Conservation (phyloP, 2,797 vertebrate species). For the Tympanoctomys barrerae region DNA sequence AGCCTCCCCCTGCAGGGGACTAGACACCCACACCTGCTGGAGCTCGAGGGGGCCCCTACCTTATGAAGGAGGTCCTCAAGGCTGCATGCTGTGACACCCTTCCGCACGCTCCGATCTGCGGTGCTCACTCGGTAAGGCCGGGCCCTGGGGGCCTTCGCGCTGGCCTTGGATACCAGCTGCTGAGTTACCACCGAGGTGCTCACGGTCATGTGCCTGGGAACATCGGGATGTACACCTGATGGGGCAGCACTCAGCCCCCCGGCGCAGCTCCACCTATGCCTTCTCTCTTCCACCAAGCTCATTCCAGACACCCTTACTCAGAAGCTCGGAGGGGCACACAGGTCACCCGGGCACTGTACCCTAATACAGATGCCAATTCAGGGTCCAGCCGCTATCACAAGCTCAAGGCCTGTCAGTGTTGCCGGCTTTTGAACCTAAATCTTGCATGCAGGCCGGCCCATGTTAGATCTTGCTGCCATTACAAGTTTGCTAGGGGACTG, state of each 20-base stretch:
- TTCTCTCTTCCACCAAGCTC: not conserved
- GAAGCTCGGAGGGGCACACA: not conserved
- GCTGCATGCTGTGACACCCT: slow-evolving; percentile 92
- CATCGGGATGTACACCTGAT: not conserved
- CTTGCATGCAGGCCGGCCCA: not conserved
- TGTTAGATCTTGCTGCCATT: not conserved
- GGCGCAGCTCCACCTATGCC: not conserved
- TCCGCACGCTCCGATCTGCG: slow-evolving; percentile 90
- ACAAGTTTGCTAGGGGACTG: not conserved
- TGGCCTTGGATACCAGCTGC: slow-evolving; percentile 47
- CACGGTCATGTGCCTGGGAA: slow-evolving; percentile 59
- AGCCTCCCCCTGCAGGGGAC: not conserved
- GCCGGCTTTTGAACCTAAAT: not conserved
- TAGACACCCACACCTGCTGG: not conserved
- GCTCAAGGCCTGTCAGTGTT: not conserved
- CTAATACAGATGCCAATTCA: not conserved
- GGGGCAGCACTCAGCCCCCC: not conserved
- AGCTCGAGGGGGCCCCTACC: slow-evolving; percentile 85
- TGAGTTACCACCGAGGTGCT: slow-evolving; percentile 73
- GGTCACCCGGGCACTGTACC: not conserved
- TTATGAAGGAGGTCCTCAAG: slow-evolving; percentile 92
- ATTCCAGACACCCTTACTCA: not conserved
- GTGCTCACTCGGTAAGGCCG: slow-evolving; percentile 74
- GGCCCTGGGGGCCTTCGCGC: not conserved
- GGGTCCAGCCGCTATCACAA: not conserved